A percentile compares a stretch with the other conserved stretches of the same genome.
These are phyloP conservation scores for Lamprologus callipterus DNA, from an alignment of 2,113 vertebrate genomes.

Conservation along the genomic window DNA sequence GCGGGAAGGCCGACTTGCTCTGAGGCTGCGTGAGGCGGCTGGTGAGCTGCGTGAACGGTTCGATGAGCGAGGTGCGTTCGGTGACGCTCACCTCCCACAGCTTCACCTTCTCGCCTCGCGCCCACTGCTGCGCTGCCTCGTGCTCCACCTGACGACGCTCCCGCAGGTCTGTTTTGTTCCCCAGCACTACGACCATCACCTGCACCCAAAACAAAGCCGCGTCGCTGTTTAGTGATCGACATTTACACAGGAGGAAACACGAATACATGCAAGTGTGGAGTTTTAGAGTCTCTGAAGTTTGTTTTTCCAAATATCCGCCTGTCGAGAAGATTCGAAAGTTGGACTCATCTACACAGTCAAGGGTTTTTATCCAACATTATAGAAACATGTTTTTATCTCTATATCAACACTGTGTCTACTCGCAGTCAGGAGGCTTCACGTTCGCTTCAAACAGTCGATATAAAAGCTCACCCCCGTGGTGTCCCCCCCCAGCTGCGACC, in stretches of 20 bases:
- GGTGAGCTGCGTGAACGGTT: slow-evolving; percentile 87
- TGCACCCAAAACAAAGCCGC: slow-evolving; percentile 12
- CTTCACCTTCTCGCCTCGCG: slow-evolving; percentile 83
- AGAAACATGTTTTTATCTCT: neutral
- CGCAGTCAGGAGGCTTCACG: neutral
- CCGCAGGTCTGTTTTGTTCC: slow-evolving; percentile 86
- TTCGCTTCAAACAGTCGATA: neutral
- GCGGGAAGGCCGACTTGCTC: slow-evolving; percentile 89
- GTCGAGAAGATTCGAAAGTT: fast-evolving
- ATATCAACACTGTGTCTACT: fast-evolving
- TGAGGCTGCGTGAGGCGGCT: slow-evolving; percentile 90
- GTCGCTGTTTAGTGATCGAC: fast-evolving
- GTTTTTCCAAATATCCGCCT: neutral
- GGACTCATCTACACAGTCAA: neutral
- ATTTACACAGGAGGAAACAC: neutral
- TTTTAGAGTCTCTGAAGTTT: neutral
- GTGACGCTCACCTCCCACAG: slow-evolving; percentile 93
- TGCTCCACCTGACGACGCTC: slow-evolving; percentile 84
- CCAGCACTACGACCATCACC: slow-evolving; percentile 86
- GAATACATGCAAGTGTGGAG: fast-evolving
- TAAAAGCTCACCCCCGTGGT: neutral
- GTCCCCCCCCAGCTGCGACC: neutral
- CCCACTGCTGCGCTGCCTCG: slow-evolving; percentile 88
- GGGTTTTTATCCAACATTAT: neutral
- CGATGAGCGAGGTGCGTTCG: slow-evolving; percentile 81